These are phyloP conservation scores for Malachius bipustulatus DNA, from an alignment of 2,888 invertebrate species.

Conservation along the genomic window DNA sequence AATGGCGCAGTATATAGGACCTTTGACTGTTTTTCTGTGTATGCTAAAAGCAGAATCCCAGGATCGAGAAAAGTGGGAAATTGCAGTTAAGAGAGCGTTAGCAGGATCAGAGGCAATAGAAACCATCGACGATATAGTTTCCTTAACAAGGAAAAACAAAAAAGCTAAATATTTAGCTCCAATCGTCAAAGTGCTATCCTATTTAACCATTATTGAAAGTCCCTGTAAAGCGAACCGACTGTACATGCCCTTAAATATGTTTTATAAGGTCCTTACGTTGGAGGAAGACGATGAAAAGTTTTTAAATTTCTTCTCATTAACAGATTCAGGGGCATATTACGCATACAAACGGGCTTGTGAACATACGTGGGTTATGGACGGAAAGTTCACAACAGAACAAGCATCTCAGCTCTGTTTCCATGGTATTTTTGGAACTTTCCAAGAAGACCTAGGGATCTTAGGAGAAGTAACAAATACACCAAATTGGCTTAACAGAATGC, in stretches of 20 bases:
- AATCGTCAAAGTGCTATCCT: no score
- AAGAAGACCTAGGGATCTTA: neutral
- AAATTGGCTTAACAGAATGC: no score
- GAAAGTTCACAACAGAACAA: neutral
- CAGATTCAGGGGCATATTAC: slow-evolving; percentile 9
- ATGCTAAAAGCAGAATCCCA: slow-evolving; percentile 6
- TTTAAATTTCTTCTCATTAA: neutral
- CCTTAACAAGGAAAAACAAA: no score
- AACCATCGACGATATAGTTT: no score
- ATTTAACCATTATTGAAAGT: neutral
- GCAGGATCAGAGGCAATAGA: no score
- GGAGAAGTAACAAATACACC: neutral
- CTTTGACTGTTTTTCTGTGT: slow-evolving; percentile 11
- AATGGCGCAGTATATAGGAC: slow-evolving; percentile 14
- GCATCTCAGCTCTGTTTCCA: neutral
- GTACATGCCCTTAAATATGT: neutral
- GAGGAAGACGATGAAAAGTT: neutral
- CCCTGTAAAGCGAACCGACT: neutral
- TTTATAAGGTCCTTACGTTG: neutral
- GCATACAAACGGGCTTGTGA: slow-evolving; percentile 5
- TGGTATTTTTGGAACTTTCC: neutral
- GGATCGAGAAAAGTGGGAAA: slow-evolving; percentile 12
- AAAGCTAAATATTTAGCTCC: no score
- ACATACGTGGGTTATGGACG: slow-evolving; percentile 1
- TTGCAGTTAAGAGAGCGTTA: neutral